Evolutionary conservation across 2,888 invertebrate species (phyloP).

Genomic region (Drosophila prolongata): DNA sequence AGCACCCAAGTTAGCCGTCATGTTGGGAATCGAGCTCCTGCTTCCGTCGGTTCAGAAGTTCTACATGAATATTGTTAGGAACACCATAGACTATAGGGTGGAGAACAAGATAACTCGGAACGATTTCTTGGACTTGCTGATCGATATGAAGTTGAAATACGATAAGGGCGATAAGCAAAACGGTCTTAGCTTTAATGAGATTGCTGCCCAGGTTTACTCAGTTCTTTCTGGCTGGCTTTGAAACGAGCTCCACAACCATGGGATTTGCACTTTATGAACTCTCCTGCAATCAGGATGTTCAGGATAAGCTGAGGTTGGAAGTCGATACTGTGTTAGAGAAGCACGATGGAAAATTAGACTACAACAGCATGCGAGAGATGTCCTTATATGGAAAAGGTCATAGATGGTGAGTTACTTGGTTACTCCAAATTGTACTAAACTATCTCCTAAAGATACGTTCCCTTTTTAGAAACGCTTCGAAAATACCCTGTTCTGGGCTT

Average conservation of each 20-base stretch:
- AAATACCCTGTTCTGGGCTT: slow-evolving; percentile 85
- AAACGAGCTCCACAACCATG: slow-evolving; percentile 85
- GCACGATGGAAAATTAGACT: slow-evolving; percentile 83
- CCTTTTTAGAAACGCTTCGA: slow-evolving; percentile 85
- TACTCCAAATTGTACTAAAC: too few relatives aligned
- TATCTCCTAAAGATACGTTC: too few relatives aligned
- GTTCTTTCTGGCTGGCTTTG: slow-evolving; percentile 86
- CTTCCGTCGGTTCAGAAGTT: slow-evolving; percentile 82
- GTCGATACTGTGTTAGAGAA: slow-evolving; percentile 74
- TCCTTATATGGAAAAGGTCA: slow-evolving; percentile 85
- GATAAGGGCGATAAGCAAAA: slow-evolving; percentile 66
- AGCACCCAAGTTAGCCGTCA: slow-evolving; percentile 54
- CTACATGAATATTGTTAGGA: slow-evolving; percentile 80
- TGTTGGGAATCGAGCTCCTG: slow-evolving; percentile 58
- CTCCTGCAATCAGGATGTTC: slow-evolving; percentile 84
- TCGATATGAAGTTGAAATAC: slow-evolving; percentile 55
- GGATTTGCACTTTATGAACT: slow-evolving; percentile 85
- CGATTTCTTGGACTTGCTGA: slow-evolving; percentile 86
- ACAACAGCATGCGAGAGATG: slow-evolving; percentile 85
- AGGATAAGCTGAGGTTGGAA: slow-evolving; percentile 84
- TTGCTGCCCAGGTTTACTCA: slow-evolving; percentile 86
- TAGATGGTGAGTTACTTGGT: slow-evolving; percentile 81
- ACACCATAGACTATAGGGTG: slow-evolving; percentile 62
- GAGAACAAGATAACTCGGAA: slow-evolving; percentile 84
- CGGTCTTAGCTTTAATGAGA: slow-evolving; percentile 51